Percentiles rank a stretch among this genome's conserved stretches.
Evolutionary conservation across 2,888 invertebrate genomes (phyloP).

Genomic region (Agrotis exclamationis): DNA sequence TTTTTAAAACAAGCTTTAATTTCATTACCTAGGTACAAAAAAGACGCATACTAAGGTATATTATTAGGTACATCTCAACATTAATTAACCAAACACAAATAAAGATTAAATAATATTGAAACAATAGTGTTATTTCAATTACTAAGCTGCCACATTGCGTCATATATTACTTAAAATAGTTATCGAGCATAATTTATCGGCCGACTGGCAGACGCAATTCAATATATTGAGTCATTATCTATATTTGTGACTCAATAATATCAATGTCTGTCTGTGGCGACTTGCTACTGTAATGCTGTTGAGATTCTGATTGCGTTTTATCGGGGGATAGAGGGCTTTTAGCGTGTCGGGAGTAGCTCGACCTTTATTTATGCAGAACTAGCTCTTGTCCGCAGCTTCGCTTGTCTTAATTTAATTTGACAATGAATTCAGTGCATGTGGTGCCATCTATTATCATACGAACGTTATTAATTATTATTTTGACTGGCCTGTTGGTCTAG

Average conservation of each 20-base stretch:
- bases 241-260: slow-evolving; percentile 48
- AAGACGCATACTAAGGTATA: background rate
- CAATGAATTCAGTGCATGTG: too few species aligned
- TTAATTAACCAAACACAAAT: slow-evolving; percentile 18
- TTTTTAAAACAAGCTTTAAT: too few species aligned
- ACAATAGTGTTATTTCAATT: slow-evolving; percentile 45
- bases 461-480: too few species aligned
- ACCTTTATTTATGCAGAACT: slow-evolving; percentile 10
- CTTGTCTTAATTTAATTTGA: too few species aligned
- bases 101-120: slow-evolving; percentile 31
- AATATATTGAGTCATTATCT: slow-evolving; percentile 56
- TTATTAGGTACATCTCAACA: slow-evolving; percentile 5
- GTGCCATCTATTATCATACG: too few species aligned
- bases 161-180: slow-evolving; percentile 56
- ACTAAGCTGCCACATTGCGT: slow-evolving; percentile 41
- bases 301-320: slow-evolving; percentile 47
- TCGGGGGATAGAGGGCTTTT: slow-evolving; percentile 15
- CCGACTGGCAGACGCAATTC: slow-evolving; percentile 40
- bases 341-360: background rate
- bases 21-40: too few species aligned
- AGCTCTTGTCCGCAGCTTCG: too few species aligned
- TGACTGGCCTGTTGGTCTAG: too few species aligned
- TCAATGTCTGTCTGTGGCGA: slow-evolving; percentile 50
- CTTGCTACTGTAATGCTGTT: slow-evolving; percentile 37
- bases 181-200: slow-evolving; percentile 51